Conservation (phyloP, 2,113 vertebrate genomes). For the Gnathonemus echidnorhynchus region DNA sequence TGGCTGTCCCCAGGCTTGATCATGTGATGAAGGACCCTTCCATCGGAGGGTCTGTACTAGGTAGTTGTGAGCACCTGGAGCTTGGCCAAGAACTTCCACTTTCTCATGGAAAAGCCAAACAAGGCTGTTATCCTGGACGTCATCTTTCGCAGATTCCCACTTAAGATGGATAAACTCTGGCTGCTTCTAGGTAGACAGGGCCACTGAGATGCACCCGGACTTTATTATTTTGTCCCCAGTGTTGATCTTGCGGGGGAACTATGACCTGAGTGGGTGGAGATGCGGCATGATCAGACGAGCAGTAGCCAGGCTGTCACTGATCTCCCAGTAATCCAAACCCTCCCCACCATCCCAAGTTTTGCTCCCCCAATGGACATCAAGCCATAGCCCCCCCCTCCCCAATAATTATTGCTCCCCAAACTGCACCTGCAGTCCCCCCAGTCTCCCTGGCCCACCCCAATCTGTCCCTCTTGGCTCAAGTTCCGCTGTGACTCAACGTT, state of each 20-base stretch:
- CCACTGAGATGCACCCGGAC: constrained; percentile 28
- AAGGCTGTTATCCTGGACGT: constrained; percentile 49
- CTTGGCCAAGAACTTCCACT: constrained; percentile 53
- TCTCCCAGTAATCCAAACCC: constrained; percentile 12
- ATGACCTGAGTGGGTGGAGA: constrained; percentile 38
- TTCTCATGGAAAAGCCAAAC: constrained; percentile 67
- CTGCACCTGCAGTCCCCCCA: constrained; percentile 47
- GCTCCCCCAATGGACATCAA: neutral
- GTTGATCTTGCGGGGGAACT: constrained; percentile 48
- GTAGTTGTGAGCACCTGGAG: constrained; percentile 55
- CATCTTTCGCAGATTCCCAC: constrained; percentile 50
- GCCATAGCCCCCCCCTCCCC: constrained; percentile 19
- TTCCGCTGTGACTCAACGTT: constrained; percentile 31
- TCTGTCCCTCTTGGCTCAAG: neutral
- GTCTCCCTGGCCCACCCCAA: neutral
- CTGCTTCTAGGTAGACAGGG: constrained; percentile 44
- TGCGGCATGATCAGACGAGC: constrained; percentile 35
- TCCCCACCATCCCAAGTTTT: neutral
- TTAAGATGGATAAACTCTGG: constrained; percentile 41
- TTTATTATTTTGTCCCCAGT: constrained; percentile 42
- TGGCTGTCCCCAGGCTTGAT: constrained; percentile 49
- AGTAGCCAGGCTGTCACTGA: constrained; percentile 22
- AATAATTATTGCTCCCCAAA: constrained; percentile 12
- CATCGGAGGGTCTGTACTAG: constrained; percentile 50
- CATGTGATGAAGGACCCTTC: constrained; percentile 48